These are phyloP conservation scores for Entomobrya proxima DNA, from an alignment of 2,888 invertebrate species.

Conservation along the genomic window DNA sequence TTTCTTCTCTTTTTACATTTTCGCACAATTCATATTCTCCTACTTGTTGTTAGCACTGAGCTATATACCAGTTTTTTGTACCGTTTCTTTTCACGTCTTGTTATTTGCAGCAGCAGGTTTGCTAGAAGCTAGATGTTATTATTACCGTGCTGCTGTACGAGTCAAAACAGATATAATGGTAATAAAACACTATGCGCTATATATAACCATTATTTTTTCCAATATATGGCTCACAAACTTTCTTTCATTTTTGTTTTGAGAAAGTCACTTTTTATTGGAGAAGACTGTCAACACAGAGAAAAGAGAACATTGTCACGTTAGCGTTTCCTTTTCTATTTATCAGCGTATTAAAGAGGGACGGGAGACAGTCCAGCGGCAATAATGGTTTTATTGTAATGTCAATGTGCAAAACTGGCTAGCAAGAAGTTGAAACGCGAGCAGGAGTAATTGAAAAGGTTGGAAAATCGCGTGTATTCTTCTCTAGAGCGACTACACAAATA, in stretches of 20 bases:
- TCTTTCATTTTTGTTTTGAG: neutral
- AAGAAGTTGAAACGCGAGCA: neutral
- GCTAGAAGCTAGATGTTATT: neutral
- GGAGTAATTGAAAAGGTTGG: conserved; percentile 18
- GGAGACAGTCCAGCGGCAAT: neutral
- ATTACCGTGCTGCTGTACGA: neutral
- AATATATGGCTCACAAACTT: conserved; percentile 11
- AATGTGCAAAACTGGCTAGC: neutral
- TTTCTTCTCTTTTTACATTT: conserved; percentile 17
- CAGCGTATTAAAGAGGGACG: neutral
- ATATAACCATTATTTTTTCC: conserved; percentile 41
- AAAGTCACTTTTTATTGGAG: conserved; percentile 13
- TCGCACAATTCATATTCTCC: neutral
- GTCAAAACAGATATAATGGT: conserved; percentile 8
- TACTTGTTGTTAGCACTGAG: conserved; percentile 25
- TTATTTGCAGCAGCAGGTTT: neutral
- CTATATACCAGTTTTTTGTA: neutral
- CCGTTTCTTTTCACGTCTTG: neutral
- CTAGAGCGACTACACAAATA: conserved; percentile 2
- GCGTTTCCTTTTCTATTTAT: neutral
- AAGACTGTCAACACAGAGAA: neutral
- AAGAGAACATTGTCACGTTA: conserved; percentile 30
- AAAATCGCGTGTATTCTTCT: neutral
- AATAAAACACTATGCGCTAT: conserved; percentile 20
- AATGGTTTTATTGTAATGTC: neutral